Base-by-base conservation (phyloP, 2,888 invertebrate species). In the Erebia ligea region DNA sequence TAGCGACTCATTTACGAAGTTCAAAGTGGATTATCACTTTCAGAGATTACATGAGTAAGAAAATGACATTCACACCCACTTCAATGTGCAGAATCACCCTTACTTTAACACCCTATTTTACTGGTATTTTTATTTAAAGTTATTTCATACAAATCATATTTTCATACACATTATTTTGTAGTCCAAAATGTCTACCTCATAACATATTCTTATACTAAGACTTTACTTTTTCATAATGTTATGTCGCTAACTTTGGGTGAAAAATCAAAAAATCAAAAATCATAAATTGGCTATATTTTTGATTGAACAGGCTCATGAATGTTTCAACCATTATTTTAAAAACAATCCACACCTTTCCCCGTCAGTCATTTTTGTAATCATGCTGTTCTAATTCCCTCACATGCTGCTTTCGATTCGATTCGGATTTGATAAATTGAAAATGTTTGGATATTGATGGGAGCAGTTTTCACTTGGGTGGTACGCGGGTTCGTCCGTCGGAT, bases 401-500 rank as follows among this genome's bases (percentile, higher is more conserved):
- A 93, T 90, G 92, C 92, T 92, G 92, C 92, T 90, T 90, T 89
- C 79, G 85, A 86, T 86, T 87, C 80, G 79, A 78, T 83, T 88
- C 81, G 89, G 87, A 88, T 85, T 81, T 82, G 82, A 83, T 82
- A 81, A 82, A 81, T 80, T 80, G 77, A 80, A 80, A 78, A 78
- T 76, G 79, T 70, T 82, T 84, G 86, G 86, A 84, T 83, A 82
- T 83, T 74, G 61, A 52, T 67, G 67, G 62, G 72, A 70, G 66
- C 93, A 94, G 94, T 90, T 93, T 91, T 88, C 94, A 93, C 86
- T 88, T 94, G 89, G 92, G 92, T 77, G 92, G 92, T 77, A 81
- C 85, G 84, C 92, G 95, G 94, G 91, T 89, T 92, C 93, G 95
- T 89, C 89, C 91, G 95, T 95, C 96, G 92, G 95, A 96, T 94